Evolutionary conservation across 2,113 vertebrate species (phyloP).

Genomic region (Synodontis membranacea): DNA sequence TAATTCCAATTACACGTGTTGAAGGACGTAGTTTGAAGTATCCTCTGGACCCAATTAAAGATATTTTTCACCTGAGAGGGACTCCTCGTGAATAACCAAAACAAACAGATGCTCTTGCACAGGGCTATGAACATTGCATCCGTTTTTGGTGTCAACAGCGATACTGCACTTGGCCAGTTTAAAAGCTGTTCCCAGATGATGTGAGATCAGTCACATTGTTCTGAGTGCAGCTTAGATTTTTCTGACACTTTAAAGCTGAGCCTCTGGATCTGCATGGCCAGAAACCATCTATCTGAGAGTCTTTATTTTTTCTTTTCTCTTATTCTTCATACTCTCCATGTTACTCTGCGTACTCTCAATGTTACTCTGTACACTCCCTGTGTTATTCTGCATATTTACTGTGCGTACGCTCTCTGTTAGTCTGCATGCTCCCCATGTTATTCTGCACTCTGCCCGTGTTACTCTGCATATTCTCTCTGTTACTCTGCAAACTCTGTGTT

Average conservation of each 20-base stretch:
- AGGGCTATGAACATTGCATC: conserved; percentile 53
- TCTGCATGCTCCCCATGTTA: neutral
- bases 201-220: conserved; percentile 16
- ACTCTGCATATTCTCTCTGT: neutral
- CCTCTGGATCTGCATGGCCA: neutral
- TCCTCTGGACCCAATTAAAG: conserved; percentile 58
- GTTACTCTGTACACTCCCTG: neutral
- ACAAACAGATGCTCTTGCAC: conserved; percentile 36
- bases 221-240: conserved; percentile 21
- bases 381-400: neutral
- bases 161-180: conserved; percentile 32
- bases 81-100: conserved; percentile 37
- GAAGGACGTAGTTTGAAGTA: conserved; percentile 35
- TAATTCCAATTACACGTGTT: conserved; percentile 45
- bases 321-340: neutral
- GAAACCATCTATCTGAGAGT: neutral
- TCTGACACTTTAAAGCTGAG: conserved; percentile 1
- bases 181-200: conserved; percentile 23
- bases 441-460: neutral
- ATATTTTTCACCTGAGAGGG: conserved; percentile 49
- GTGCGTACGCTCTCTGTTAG: neutral
- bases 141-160: conserved; percentile 34
- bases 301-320: neutral
- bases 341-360: neutral
- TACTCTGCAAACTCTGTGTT: no score